Base-by-base conservation (phyloP, 2,113 vertebrate genomes). In the Cynopterus brachyotis region DNA sequence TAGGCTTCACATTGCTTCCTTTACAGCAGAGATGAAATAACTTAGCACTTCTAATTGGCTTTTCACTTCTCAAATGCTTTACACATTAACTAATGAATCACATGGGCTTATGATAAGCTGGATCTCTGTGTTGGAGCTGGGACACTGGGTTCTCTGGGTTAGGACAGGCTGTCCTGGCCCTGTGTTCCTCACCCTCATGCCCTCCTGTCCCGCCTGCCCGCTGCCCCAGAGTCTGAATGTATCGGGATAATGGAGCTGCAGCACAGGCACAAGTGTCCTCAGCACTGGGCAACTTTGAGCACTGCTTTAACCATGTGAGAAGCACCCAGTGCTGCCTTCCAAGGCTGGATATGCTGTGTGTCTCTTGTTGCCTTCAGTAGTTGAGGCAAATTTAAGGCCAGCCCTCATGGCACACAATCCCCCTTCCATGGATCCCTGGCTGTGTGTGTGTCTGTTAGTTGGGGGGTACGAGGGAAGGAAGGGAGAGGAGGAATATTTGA, bases 51-150 rank as follows among this genome's bases (percentile, higher is more conserved):
- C 72, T 95, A 94, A 94, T 91, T 97, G 89, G 76, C 89, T 84
- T 97, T 94, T 90, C 89, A 67, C 66, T 95, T 95, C 85, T 50
- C 95, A 91, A 84, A 84, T 91, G 87, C 86, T 95, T 93, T 81
- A 81, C 96, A 89, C 96, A 89, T 97, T 97, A 95, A 97, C 96
- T 93, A 88, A 90, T 95, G 95, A 94, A 81, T 84, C 96, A 91
- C 91, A 87, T 69, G 85, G 85, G 72, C 81, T 72, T 35, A 22
- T 67, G 82, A 94, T 89, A 95, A 95, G 64, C 79, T 17, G 28
- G 79, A 57, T 50, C 50, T 42, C 47, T 87, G 45, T 19, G 24
- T 28, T 42, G 50, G 42, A 35, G 59, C 69, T 42, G 32, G 85
- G 80, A 86, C 67, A 22, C 32, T n/a, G 57, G 73, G 78, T 89